Conservation (phyloP, 2,888 invertebrate genomes). For the Phengaris alcon region DNA sequence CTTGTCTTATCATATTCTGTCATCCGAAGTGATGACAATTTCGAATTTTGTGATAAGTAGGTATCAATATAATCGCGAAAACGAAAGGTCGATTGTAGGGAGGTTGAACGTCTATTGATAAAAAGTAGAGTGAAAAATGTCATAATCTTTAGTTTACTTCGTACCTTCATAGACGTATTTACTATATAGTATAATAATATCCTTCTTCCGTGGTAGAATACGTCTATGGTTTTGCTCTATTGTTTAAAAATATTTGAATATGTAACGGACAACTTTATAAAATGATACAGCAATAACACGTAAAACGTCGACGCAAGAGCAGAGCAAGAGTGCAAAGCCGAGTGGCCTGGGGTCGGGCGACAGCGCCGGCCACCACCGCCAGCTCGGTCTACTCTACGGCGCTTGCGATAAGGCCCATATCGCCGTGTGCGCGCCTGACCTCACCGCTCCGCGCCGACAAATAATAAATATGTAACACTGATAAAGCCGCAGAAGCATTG, state of each 20-base stretch:
- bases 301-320: constrained; percentile 64
- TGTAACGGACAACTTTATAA: background rate
- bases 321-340: constrained; percentile 57
- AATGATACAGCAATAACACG: background rate
- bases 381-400: constrained; percentile 58
- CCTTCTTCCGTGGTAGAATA: no score
- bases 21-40: constrained; percentile 32
- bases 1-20: constrained; percentile 37
- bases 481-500: constrained; percentile 75
- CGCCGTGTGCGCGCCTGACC: constrained; percentile 69
- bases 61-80: constrained; percentile 33
- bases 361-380: constrained; percentile 45
- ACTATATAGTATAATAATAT: no score
- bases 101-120: background rate
- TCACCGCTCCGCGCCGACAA: constrained; percentile 68
- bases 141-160: no score
- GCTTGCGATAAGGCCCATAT: constrained; percentile 70
- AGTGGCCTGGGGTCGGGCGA: constrained; percentile 61
- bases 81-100: background rate
- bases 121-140: background rate
- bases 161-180: no score
- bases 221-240: no score
- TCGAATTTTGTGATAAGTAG: constrained; percentile 8
- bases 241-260: no score
- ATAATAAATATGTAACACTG: constrained; percentile 79